Evolutionary conservation across 2,113 vertebrate species (phyloP).

Genomic region (Amphiprion percula): DNA sequence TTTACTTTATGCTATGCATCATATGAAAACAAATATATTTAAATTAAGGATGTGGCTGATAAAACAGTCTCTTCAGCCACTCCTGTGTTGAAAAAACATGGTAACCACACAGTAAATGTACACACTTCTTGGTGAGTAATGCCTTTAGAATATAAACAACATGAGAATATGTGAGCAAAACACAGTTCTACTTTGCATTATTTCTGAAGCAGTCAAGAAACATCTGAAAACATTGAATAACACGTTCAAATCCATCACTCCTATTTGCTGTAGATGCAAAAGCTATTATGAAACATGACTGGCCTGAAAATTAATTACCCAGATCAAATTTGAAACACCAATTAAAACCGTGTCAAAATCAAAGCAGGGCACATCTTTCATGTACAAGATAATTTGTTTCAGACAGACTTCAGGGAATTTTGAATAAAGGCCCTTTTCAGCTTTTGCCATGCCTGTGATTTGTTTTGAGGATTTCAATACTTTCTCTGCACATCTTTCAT

Average conservation of each 20-base stretch:
- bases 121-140: neutral
- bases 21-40: too few species aligned
- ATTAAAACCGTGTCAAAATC: slow-evolving; percentile 6
- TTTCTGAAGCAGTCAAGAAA: neutral
- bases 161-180: neutral
- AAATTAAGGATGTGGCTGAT: neutral
- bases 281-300: neutral
- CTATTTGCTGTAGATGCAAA: neutral
- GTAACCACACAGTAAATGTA: too few species aligned
- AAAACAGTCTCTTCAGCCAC: neutral
- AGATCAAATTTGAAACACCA: slow-evolving; percentile 20
- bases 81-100: neutral
- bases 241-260: neutral
- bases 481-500: neutral
- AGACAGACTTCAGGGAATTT: too few species aligned
- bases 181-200: too few species aligned
- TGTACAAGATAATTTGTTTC: neutral
- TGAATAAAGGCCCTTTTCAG: neutral
- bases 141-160: neutral
- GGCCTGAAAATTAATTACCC: neutral
- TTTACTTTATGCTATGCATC: too few species aligned
- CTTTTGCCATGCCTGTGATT: neutral
- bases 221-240: neutral
- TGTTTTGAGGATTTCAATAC: neutral
- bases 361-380: slow-evolving; percentile 6